These are phyloP conservation scores for Actenoides lindsayi DNA, from an alignment of 2,113 vertebrate genomes.

Conservation along the genomic window DNA sequence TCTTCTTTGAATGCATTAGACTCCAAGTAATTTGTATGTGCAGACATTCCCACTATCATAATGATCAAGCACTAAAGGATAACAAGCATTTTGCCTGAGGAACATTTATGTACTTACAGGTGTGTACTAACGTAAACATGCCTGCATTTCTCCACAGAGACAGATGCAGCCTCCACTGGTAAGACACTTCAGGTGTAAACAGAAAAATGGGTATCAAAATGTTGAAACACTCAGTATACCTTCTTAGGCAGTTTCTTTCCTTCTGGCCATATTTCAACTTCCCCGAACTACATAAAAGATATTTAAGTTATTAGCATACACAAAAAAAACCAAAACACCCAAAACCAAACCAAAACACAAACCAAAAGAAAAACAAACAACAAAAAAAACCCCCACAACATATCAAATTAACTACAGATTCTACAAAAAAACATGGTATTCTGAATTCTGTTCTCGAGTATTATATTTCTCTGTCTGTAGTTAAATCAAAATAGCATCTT, in stretches of 20 bases:
- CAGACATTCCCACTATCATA: not conserved
- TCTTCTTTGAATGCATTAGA: not conserved
- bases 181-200: not conserved
- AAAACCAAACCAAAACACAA: too few relatives aligned
- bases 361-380: not conserved
- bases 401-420: not conserved
- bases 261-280: not conserved
- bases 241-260: not conserved
- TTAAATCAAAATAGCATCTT: not conserved
- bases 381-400: not conserved
- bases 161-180: not conserved
- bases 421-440: not conserved
- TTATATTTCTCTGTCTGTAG: not conserved
- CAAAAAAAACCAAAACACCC: not conserved
- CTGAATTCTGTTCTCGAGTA: not conserved
- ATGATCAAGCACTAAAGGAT: not conserved
- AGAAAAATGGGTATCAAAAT: not conserved
- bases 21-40: not conserved
- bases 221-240: not conserved
- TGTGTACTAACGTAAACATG: not conserved
- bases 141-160: not conserved
- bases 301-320: not conserved
- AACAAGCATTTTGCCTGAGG: conserved; percentile 32
- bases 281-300: not conserved
- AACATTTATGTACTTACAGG: not conserved